phyloP scores from a whole-genome alignment of 1,140 invertebrate species.

The Penaeus japonicus region DNA sequence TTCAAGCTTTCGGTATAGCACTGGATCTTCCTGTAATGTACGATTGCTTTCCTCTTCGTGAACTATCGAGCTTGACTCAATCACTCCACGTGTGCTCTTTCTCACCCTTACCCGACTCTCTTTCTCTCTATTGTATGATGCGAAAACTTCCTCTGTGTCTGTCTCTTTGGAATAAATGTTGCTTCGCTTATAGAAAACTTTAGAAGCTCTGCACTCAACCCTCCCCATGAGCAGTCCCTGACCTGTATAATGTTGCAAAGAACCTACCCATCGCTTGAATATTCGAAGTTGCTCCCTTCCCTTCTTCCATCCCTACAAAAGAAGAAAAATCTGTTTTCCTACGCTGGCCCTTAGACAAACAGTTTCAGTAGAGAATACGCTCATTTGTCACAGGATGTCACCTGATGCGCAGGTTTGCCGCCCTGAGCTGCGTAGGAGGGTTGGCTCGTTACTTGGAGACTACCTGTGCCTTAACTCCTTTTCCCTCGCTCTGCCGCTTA shows the following conservation, averaged over 20 bases:
- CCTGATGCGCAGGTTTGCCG: too few relatives aligned
- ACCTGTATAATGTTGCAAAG: not conserved
- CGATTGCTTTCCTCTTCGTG: not conserved
- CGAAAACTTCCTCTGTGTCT: slow-evolving; percentile 32
- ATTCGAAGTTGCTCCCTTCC: not conserved
- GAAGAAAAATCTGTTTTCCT: too few relatives aligned
- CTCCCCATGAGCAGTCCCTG: not conserved
- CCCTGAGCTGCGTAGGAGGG: too few relatives aligned
- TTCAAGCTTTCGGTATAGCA: not conserved
- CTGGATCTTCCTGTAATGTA: not conserved
- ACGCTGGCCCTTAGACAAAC: too few relatives aligned
- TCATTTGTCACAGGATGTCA: too few relatives aligned
- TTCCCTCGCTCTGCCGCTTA: too few relatives aligned
- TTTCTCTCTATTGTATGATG: not conserved
- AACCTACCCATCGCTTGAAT: not conserved
- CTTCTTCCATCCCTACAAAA: too few relatives aligned
- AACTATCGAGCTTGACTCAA: not conserved
- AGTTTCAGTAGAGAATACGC: too few relatives aligned
- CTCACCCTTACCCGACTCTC: not conserved
- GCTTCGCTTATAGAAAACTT: slow-evolving; percentile 32
- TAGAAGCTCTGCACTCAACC: not conserved
- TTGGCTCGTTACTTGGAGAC: too few relatives aligned
- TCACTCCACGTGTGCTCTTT: not conserved
- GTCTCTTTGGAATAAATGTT: slow-evolving; percentile 37
- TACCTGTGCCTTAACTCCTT: too few relatives aligned